Conservation (phyloP, 2,797 vertebrate species). For the Syngnathus acus region DNA sequence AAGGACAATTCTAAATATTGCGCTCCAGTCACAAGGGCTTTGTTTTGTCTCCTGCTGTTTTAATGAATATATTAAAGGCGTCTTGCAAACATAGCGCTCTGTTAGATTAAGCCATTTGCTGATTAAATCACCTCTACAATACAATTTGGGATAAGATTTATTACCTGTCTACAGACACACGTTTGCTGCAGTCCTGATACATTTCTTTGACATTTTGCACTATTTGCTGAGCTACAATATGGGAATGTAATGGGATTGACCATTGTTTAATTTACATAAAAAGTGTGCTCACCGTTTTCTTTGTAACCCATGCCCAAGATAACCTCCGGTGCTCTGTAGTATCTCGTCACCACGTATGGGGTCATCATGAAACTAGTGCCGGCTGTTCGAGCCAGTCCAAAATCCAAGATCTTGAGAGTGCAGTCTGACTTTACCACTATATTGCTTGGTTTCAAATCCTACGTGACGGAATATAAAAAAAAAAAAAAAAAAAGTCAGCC, state of each 20-base stretch:
- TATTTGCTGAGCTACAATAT: neutral
- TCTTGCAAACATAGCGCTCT: neutral
- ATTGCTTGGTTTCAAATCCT: conserved; percentile 99
- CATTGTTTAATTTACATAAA: neutral
- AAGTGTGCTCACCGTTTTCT: conserved; percentile 85
- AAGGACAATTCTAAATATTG: neutral
- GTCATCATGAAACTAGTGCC: conserved; percentile 99
- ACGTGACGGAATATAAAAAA: neutral
- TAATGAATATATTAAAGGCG: neutral
- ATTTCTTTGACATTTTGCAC: neutral
- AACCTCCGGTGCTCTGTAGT: conserved; percentile 98
- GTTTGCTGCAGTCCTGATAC: neutral
- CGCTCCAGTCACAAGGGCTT: neutral
- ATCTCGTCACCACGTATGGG: conserved; percentile 96
- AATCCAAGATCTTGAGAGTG: conserved; percentile 97
- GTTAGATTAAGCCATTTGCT: neutral
- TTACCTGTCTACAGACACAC: neutral
- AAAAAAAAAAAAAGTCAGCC: neutral
- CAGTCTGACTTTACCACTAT: conserved; percentile 99
- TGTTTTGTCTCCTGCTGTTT: neutral
- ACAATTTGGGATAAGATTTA: neutral
- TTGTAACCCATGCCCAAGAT: conserved; percentile 99
- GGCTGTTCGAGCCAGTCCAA: conserved; percentile 93
- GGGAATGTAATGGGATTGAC: neutral
- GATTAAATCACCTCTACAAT: neutral